Evolutionary conservation across 2,797 vertebrate species (phyloP).

Genomic region (Gambelia wislizenii): DNA sequence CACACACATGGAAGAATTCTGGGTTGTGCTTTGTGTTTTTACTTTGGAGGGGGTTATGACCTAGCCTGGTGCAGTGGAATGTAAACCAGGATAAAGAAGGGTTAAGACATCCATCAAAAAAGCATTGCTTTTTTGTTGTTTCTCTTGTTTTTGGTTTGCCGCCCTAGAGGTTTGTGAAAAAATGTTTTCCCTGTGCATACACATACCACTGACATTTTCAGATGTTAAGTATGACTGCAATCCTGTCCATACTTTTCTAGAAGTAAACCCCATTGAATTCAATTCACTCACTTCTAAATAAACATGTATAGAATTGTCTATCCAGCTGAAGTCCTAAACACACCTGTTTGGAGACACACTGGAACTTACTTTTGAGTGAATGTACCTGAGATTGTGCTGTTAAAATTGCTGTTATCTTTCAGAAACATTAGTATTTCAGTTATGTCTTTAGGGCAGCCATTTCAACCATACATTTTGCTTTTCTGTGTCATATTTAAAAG

Average conservation of each 20-base stretch:
- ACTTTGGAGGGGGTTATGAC: background rate
- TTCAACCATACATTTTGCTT: background rate
- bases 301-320: too few relatives aligned
- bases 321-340: too few relatives aligned
- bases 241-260: background rate
- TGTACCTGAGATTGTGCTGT: background rate
- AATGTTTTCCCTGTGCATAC: background rate
- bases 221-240: background rate
- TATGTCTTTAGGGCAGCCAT: background rate
- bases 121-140: too few relatives aligned
- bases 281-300: background rate
- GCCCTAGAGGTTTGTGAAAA: background rate
- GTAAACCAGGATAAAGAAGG: background rate
- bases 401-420: background rate
- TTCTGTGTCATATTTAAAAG: constrained; percentile 3
- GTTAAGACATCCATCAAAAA: background rate
- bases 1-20: background rate
- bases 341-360: background rate
- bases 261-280: too few relatives aligned
- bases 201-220: background rate
- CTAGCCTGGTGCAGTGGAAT: background rate
- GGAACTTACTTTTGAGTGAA: background rate
- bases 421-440: background rate
- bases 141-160: background rate
- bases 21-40: background rate